Evolutionary conservation across 2,797 vertebrate genomes (phyloP).

Genomic region (Trachurus trachurus): DNA sequence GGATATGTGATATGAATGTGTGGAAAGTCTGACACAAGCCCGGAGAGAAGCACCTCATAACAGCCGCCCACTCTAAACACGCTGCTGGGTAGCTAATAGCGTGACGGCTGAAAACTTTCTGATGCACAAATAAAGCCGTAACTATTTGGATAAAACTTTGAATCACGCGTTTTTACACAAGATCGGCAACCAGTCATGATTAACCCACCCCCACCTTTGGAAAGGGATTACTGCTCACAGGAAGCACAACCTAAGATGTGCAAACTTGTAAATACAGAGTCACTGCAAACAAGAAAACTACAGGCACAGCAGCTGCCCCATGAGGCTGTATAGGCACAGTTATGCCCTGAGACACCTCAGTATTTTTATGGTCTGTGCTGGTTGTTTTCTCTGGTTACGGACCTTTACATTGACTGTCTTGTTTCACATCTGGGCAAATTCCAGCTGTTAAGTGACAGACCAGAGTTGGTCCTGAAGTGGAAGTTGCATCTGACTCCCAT

Average conservation of each 20-base stretch:
- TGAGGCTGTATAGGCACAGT: background rate
- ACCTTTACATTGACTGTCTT: no score
- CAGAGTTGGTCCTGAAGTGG: no score
- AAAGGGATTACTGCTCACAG: conserved; percentile 13
- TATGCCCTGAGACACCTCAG: background rate
- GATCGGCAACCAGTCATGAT: conserved; percentile 3
- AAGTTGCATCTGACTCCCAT: no score
- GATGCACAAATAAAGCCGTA: conserved; percentile 6
- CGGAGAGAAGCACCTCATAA: conserved; percentile 47
- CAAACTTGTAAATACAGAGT: background rate
- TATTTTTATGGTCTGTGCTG: background rate
- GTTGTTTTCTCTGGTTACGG: no score
- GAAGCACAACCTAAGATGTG: background rate
- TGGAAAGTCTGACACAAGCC: conserved; percentile 72
- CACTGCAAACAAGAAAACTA: background rate
- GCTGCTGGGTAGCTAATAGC: conserved; percentile 3
- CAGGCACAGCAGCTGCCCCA: background rate
- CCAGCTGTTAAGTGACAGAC: no score
- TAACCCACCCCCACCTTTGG: background rate
- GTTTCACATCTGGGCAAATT: no score
- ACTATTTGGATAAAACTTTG: conserved; percentile 29
- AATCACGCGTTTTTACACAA: conserved; percentile 10
- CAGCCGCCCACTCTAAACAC: conserved; percentile 55
- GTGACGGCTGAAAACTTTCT: conserved; percentile 11
- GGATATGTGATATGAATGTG: conserved; percentile 34